Percentiles rank a stretch among this genome's conserved stretches.
phyloP scores from a whole-genome alignment of 2,113 vertebrate genomes.

The Menura novaehollandiae region DNA sequence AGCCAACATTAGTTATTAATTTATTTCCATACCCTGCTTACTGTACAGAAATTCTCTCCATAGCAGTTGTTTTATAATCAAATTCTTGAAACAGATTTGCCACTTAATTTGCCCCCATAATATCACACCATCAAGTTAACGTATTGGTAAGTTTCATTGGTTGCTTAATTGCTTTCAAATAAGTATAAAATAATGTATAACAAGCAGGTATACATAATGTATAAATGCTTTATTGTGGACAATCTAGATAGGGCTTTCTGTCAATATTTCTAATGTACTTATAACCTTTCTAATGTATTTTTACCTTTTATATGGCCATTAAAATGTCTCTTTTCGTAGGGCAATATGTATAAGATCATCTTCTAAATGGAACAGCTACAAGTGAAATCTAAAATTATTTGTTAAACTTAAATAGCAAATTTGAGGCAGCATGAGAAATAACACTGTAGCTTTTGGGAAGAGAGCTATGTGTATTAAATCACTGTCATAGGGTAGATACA shows the following conservation, averaged over 20 bases:
- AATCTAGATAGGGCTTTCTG: neutral
- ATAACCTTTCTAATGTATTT: too few species aligned
- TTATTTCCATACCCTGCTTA: neutral
- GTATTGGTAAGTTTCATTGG: neutral
- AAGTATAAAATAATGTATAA: neutral
- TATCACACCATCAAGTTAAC: neutral
- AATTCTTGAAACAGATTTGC: neutral
- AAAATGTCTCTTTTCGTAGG: neutral
- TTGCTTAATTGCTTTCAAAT: neutral
- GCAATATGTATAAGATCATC: neutral
- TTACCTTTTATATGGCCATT: neutral
- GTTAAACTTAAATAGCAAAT: neutral
- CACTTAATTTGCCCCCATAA: neutral
- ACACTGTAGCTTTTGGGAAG: neutral
- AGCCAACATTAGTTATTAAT: neutral
- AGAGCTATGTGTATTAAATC: neutral
- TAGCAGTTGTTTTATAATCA: neutral
- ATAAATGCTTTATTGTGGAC: neutral
- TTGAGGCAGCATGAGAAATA: neutral
- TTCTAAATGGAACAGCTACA: neutral
- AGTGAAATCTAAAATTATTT: neutral
- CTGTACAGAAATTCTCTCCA: neutral
- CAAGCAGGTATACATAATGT: neutral
- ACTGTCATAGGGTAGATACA: neutral
- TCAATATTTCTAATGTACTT: neutral